Conservation (phyloP, 2,888 invertebrate genomes). For the Dryomyza anilis region DNA sequence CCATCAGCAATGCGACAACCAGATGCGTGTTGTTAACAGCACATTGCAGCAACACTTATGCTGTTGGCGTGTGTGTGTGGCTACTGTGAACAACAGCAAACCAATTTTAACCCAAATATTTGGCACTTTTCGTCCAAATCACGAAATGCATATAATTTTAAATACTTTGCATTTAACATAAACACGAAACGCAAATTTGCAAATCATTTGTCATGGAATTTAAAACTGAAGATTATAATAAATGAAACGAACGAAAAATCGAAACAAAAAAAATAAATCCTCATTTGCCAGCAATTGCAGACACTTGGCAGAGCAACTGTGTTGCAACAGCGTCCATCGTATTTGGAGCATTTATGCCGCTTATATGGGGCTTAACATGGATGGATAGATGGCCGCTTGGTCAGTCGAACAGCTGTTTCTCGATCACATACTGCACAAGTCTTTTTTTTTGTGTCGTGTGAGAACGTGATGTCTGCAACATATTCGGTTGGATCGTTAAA, state of each 20-base stretch:
- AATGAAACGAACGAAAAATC: no score
- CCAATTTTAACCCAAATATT: not conserved
- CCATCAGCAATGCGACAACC: not conserved
- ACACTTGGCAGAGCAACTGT: not conserved
- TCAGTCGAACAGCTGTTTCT: no score
- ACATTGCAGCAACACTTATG: no score
- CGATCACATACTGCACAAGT: no score
- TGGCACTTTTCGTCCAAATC: not conserved
- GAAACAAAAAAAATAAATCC: not conserved
- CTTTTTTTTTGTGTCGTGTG: no score
- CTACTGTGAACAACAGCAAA: no score
- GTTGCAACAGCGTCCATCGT: not conserved
- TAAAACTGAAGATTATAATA: no score
- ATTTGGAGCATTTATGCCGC: no score
- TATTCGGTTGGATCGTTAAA: not conserved
- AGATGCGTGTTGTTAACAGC: not conserved
- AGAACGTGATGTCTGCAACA: not conserved
- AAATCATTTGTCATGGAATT: slow-evolving; percentile 10
- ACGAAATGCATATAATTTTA: not conserved
- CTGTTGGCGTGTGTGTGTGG: no score
- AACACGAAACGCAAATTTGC: not conserved
- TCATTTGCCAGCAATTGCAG: no score
- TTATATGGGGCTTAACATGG: not conserved
- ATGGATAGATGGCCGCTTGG: not conserved
- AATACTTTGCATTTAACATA: not conserved